Percentiles rank a stretch among this genome's conserved stretches.
These are phyloP conservation scores for Gallinago nigripennis DNA, from an alignment of 2,797 vertebrate genomes.

Conservation along the genomic window DNA sequence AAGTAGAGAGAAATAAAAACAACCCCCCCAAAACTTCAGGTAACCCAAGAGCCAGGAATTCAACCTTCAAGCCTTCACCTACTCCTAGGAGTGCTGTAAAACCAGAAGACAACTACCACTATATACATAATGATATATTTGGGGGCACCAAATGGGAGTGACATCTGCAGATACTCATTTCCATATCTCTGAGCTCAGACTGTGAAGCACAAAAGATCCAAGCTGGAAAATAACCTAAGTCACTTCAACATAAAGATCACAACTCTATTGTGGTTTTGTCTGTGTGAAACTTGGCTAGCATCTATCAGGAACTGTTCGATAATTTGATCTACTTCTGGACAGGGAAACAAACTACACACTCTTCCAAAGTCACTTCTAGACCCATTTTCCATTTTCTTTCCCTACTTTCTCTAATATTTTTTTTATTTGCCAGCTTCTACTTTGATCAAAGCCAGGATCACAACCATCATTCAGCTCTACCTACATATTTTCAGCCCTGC, in stretches of 20 bases:
- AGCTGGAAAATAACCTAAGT: not conserved
- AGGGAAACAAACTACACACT: not conserved
- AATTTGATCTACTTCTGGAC: not conserved
- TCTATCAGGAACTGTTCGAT: not conserved
- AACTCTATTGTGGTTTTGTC: not conserved
- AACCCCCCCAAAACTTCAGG: not conserved
- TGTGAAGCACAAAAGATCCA: not conserved
- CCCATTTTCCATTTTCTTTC: not conserved
- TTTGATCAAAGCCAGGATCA: not conserved
- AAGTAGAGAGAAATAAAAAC: not conserved
- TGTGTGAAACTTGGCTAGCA: not conserved
- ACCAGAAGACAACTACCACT: not conserved
- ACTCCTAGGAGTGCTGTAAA: not conserved
- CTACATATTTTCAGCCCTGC: not conserved
- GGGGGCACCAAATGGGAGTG: fast-evolving
- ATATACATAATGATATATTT: not conserved
- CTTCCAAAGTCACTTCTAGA: not conserved
- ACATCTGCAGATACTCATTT: fast-evolving
- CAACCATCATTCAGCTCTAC: not conserved
- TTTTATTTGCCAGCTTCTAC: not conserved
- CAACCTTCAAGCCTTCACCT: not conserved
- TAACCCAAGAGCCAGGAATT: not conserved
- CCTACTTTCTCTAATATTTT: not conserved
- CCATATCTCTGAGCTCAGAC: not conserved
- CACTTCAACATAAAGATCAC: not conserved